phyloP scores from a whole-genome alignment of 2,888 invertebrate species.

The Prionchulus punctatus region DNA sequence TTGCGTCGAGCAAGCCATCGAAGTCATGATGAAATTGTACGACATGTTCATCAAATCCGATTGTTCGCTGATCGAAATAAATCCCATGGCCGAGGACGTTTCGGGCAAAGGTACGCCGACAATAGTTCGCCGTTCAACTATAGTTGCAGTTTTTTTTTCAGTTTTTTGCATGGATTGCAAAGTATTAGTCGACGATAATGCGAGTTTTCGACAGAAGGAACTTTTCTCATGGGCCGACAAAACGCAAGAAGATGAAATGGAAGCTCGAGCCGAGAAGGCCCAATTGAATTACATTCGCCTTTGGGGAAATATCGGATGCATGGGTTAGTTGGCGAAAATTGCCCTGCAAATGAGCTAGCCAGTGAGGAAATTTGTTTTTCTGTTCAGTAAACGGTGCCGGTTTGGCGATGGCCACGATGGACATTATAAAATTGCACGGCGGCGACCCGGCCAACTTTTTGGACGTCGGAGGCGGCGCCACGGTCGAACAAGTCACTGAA shows the following conservation, averaged over 20 bases:
- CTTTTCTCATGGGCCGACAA: conserved; percentile 75
- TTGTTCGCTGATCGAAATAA: conserved; percentile 91
- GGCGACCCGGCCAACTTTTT: conserved; percentile 95
- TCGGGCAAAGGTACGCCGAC: conserved; percentile 48
- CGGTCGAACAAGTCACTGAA: conserved; percentile 61
- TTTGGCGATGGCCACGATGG: conserved; percentile 99
- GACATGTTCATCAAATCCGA: conserved; percentile 75
- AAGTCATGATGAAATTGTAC: conserved; percentile 59
- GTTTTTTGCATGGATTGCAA: conserved; percentile 81
- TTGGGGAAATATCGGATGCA: conserved; percentile 89
- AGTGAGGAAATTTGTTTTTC: neutral
- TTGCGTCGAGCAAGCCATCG: conserved; percentile 17
- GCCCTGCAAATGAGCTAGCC: neutral
- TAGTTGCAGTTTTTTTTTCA: conserved; percentile 13
- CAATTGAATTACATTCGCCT: conserved; percentile 91
- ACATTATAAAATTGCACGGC: conserved; percentile 87
- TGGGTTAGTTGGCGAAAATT: conserved; percentile 39
- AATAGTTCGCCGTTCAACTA: no score
- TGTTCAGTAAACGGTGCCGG: conserved; percentile 88
- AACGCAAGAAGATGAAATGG: conserved; percentile 73
- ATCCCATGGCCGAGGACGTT: conserved; percentile 89
- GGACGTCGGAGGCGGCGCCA: conserved; percentile 89
- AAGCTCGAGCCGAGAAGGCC: conserved; percentile 74
- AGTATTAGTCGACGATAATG: conserved; percentile 95
- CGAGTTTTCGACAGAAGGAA: conserved; percentile 63